A percentile compares a stretch with the other conserved stretches of the same genome.
phyloP scores from a whole-genome alignment of 2,797 vertebrate species.

The Sebastes steindachneri region DNA sequence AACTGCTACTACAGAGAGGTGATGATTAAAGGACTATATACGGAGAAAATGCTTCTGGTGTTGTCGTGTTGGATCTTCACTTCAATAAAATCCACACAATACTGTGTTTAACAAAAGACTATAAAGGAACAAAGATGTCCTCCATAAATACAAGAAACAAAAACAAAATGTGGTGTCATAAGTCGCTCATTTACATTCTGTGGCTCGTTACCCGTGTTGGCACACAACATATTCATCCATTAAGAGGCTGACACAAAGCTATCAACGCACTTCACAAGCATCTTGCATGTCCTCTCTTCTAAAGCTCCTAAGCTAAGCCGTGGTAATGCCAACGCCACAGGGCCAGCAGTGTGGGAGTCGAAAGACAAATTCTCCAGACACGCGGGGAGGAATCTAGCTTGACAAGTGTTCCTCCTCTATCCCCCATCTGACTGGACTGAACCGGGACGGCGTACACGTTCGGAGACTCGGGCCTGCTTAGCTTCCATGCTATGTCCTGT shows the following conservation, averaged over 20 bases:
- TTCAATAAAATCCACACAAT: neutral
- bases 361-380: conserved; percentile 44
- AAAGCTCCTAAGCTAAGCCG: conserved; percentile 52
- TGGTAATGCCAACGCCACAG: conserved; percentile 50
- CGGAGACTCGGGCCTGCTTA: conserved; percentile 37
- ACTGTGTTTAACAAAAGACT: neutral
- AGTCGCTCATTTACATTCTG: neutral
- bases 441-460: conserved; percentile 6
- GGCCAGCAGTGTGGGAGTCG: conserved; percentile 20
- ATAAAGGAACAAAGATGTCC: neutral
- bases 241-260: conserved; percentile 17
- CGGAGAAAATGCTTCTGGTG: neutral
- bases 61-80: neutral
- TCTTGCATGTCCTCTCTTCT: conserved; percentile 20
- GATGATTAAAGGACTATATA: neutral
- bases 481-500: conserved; percentile 37
- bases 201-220: neutral
- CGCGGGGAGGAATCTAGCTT: conserved; percentile 31
- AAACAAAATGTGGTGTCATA: neutral
- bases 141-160: neutral
- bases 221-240: conserved; percentile 3
- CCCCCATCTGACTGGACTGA: conserved; percentile 28
- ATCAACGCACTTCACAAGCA: conserved; percentile 33
- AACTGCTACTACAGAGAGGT: neutral
- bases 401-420: conserved; percentile 36